These are phyloP conservation scores for Capromys pilorides DNA, from an alignment of 2,797 vertebrate species.

Conservation along the genomic window DNA sequence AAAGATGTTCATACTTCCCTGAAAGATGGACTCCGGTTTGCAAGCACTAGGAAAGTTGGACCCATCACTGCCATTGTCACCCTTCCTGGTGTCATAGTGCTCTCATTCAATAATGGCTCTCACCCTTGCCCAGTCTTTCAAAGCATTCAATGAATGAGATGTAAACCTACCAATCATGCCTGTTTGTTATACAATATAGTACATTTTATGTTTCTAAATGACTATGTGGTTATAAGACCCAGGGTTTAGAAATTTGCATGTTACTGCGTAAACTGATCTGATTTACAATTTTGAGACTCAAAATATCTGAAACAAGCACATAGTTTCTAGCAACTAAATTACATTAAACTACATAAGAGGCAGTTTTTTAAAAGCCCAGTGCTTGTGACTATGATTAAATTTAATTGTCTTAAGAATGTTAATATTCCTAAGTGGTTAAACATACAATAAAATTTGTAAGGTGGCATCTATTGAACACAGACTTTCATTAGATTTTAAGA, in stretches of 20 bases:
- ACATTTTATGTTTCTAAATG: conserved; percentile 4
- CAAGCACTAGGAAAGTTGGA: neutral
- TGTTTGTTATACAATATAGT: neutral
- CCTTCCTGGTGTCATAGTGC: neutral
- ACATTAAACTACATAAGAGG: conserved; percentile 43
- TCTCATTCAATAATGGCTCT: neutral
- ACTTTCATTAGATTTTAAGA: conserved; percentile 66
- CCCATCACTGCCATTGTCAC: neutral
- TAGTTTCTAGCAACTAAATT: conserved; percentile 47
- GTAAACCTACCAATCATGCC: neutral
- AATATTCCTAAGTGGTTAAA: conserved; percentile 63
- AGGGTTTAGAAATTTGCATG: conserved; percentile 29
- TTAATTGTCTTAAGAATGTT: conserved; percentile 63
- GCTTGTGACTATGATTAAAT: conserved; percentile 59
- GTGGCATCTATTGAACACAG: conserved; percentile 60
- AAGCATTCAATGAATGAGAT: neutral
- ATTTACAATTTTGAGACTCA: conserved; percentile 52
- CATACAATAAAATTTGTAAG: conserved; percentile 65
- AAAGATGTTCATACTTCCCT: neutral
- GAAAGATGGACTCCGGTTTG: neutral
- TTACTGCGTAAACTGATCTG: conserved; percentile 44
- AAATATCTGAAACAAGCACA: conserved; percentile 40
- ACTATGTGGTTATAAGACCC: neutral
- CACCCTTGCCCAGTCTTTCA: neutral
- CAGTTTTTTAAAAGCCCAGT: conserved; percentile 43